A percentile compares a stretch with the other conserved stretches of the same genome.
These are phyloP conservation scores for Penaeus vannamei DNA, from an alignment of 1,140 invertebrate genomes.

Conservation along the genomic window DNA sequence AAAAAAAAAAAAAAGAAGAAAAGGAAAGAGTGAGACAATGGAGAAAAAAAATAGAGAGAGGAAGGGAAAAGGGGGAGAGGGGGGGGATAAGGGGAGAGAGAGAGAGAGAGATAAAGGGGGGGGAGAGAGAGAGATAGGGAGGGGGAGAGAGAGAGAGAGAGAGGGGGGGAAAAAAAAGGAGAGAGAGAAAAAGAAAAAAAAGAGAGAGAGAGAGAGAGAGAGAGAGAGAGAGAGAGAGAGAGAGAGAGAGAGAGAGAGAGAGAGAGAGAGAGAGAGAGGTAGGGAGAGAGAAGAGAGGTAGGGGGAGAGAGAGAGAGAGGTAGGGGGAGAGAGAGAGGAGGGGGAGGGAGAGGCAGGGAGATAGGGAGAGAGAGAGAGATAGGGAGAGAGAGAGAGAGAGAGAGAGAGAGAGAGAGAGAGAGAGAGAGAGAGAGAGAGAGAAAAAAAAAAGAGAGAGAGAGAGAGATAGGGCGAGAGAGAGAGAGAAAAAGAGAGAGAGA, in stretches of 20 bases:
- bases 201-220: slow-evolving; percentile 11
- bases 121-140: slow-evolving; percentile 2
- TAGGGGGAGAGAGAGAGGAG: too few species aligned
- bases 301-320: neutral
- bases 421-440: too few species aligned
- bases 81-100: neutral
- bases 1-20: neutral
- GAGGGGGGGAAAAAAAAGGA: slow-evolving; percentile 11
- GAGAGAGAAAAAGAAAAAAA: too few species aligned
- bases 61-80: slow-evolving; percentile 4
- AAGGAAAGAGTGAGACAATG: too few species aligned
- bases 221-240: neutral
- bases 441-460: too few species aligned
- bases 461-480: too few species aligned
- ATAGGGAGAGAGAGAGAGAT: too few species aligned
- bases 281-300: slow-evolving; percentile 3
- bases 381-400: too few species aligned
- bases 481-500: too few species aligned
- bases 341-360: too few species aligned
- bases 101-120: neutral
- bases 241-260: neutral
- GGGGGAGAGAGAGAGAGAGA: slow-evolving; percentile 10
- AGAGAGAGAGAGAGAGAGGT: too few species aligned
- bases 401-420: too few species aligned
- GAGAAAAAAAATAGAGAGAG: neutral